Conservation (phyloP, 2,888 invertebrate species). For the Allophyes oxyacanthae region DNA sequence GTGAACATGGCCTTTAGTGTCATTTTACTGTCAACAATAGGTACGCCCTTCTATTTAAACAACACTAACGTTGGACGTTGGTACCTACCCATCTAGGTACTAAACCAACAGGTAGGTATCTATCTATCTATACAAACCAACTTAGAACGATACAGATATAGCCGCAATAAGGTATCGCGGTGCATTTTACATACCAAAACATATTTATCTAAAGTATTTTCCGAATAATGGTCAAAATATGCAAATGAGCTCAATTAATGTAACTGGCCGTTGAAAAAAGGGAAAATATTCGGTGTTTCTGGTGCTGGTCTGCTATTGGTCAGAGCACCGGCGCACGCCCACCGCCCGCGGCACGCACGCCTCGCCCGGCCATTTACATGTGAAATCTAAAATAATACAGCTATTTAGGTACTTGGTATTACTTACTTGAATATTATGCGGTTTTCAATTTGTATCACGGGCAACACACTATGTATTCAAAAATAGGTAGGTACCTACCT, state of each 20-base stretch:
- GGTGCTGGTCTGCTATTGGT: conserved; percentile 72
- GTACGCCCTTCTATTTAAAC: too few relatives aligned
- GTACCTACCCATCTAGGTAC: too few relatives aligned
- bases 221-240: conserved; percentile 76
- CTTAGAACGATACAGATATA: too few relatives aligned
- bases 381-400: conserved; percentile 77
- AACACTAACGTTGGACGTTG: too few relatives aligned
- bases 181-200: conserved; percentile 27
- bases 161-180: conserved; percentile 7
- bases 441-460: conserved; percentile 47
- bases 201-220: conserved; percentile 56
- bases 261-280: conserved; percentile 72
- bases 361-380: conserved; percentile 72
- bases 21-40: too few relatives aligned
- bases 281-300: conserved; percentile 71
- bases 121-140: too few relatives aligned
- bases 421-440: conserved; percentile 35
- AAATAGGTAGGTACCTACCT: too few relatives aligned
- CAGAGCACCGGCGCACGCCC: conserved; percentile 73
- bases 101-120: too few relatives aligned
- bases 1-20: too few relatives aligned
- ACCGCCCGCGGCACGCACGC: conserved; percentile 79
- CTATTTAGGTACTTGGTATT: conserved; percentile 41
- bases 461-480: conserved; percentile 20
- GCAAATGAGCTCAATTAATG: conserved; percentile 77